Evolutionary conservation across 2,797 vertebrate genomes (phyloP).

Genomic region (Syngnathus rostellatus): DNA sequence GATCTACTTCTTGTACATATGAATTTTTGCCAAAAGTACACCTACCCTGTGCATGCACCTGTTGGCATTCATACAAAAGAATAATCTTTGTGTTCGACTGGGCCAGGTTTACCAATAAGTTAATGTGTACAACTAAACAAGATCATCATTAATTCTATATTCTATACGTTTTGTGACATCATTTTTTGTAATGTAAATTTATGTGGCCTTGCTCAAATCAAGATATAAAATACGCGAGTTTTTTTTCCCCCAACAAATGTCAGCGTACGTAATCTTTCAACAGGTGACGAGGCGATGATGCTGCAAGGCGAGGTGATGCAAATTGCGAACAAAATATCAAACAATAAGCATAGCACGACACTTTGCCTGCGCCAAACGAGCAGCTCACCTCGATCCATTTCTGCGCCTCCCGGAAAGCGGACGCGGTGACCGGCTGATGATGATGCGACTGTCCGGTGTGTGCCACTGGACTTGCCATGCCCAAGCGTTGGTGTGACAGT

Average conservation of each 20-base stretch:
- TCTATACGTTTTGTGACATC: not conserved
- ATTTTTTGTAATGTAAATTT: not conserved
- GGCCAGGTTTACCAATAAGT: not conserved
- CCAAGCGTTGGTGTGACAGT: conserved; percentile 11
- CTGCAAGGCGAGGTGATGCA: not conserved
- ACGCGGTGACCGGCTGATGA: conserved; percentile 56
- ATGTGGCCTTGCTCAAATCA: not conserved
- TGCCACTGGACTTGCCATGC: conserved; percentile 80
- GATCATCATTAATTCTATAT: not conserved
- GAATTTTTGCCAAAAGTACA: not conserved
- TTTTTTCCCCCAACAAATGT: not conserved
- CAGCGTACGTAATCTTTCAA: conserved; percentile 43
- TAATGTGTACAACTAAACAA: not conserved
- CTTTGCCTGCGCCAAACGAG: not conserved
- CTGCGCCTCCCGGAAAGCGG: conserved; percentile 83
- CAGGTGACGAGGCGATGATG: conserved; percentile 55
- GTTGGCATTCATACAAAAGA: not conserved
- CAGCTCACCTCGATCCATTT: conserved; percentile 91
- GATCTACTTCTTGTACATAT: not conserved
- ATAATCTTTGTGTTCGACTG: not conserved
- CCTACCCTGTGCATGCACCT: not conserved
- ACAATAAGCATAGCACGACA: not conserved
- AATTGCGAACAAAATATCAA: conserved; percentile 2
- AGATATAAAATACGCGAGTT: not conserved
- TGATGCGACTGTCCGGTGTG: conserved; percentile 72